Evolutionary conservation across 2,113 vertebrate species (phyloP), one percentile per base, ranked within the genome.

Genomic region (Varanus komodoensis): DNA sequence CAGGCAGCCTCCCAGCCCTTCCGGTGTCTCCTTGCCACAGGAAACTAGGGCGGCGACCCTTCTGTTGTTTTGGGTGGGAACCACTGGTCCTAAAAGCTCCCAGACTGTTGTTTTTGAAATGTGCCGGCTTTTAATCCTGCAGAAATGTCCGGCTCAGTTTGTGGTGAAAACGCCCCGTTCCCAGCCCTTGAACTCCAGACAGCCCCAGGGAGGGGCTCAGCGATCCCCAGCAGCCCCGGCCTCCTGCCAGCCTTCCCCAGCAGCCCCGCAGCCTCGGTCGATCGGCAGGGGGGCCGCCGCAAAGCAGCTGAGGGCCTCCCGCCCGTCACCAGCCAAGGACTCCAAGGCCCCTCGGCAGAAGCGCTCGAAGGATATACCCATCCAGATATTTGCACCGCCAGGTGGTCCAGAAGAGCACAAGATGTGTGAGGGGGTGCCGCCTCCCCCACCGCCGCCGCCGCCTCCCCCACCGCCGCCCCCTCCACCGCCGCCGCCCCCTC

Each of bases 71-170:
- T 77, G 8, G 32, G 19, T 32, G 5, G 1, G 71, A 14, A 6
- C 32, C n/a, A 57, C 25, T 14, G 1, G 34, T 68, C 52, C 8
- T 67, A 12, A 1, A 12, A 29, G 32, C n/a, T 27, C 38, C 12
- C 3, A 3, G 52, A 7, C 23, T 25, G 1, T 25, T 44, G 17
- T 48, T 82, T 38, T 38, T 92, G 29, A 88, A 67, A 84, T 1
- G 0, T 29, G 38, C 14, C 11, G 19, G 25, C 54, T 71, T 69
- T n/a, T 32, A 12, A 3, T 34, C 34, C 95, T 94, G 83, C 93
- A 99, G 99, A 99, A 97, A 92, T 94, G 96, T 82, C 97, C 96
- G 3, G 97, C 97, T 67, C 97, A 95, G 27, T 96, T 97, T 92
- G 94, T 97, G 87, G 89, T 97, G 90, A 98, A 98, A 93, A 97